Evolutionary conservation across 2,113 vertebrate genomes (phyloP).

Genomic region (Microcebus tavaratra): DNA sequence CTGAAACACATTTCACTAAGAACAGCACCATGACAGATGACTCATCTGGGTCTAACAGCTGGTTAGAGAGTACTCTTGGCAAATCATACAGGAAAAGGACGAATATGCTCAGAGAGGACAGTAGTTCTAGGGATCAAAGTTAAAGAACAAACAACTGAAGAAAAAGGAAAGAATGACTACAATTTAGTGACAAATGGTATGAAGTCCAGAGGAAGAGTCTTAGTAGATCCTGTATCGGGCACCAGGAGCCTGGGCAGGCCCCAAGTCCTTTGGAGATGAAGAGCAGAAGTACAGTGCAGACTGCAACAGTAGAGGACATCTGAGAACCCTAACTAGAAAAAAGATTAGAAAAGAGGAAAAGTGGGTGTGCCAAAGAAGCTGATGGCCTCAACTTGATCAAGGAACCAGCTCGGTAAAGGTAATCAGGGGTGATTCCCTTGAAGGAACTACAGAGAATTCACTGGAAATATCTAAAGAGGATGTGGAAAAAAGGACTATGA

Average conservation of each 20-base stretch:
- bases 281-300: background rate
- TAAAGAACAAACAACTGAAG: background rate
- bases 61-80: background rate
- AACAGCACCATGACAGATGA: background rate
- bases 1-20: background rate
- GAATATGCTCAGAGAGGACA: background rate
- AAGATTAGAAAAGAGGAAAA: background rate
- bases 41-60: background rate
- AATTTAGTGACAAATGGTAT: background rate
- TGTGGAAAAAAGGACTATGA: background rate
- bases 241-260: background rate
- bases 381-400: background rate
- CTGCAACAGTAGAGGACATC: background rate
- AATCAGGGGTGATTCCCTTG: background rate
- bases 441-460: background rate
- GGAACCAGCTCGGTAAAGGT: background rate
- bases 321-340: background rate
- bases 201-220: background rate
- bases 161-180: background rate
- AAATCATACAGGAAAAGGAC: background rate
- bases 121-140: background rate
- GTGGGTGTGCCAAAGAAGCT: background rate
- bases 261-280: background rate
- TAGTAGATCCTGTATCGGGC: background rate
- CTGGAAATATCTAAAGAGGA: background rate